These are phyloP conservation scores for Grallaria varia DNA, from an alignment of 2,113 vertebrate genomes.

Conservation along the genomic window DNA sequence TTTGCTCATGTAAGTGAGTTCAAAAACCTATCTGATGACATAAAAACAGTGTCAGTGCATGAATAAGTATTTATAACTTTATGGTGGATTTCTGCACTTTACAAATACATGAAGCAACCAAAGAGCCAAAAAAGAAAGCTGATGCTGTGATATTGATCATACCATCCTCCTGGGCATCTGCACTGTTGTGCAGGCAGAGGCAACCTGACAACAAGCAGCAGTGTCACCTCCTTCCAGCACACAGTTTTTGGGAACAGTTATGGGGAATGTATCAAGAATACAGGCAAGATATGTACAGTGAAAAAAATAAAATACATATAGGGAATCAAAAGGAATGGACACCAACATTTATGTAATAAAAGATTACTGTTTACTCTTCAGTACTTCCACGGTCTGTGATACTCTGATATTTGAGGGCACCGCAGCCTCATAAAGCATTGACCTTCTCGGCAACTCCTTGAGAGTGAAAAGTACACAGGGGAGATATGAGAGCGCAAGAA, in stretches of 20 bases:
- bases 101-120: not conserved
- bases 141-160: not conserved
- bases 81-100: not conserved
- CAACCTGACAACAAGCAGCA: not conserved
- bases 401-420: not conserved
- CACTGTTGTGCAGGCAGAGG: not conserved
- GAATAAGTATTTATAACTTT: not conserved
- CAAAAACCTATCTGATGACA: not conserved
- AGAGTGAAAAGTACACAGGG: not conserved
- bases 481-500: not conserved
- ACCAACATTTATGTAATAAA: not conserved
- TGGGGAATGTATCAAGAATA: not conserved
- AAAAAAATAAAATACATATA: not conserved
- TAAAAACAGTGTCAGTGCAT: not conserved
- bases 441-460: not conserved
- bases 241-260: not conserved
- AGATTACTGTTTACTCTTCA: rapidly evolving
- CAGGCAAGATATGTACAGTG: not conserved
- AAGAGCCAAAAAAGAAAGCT: not conserved
- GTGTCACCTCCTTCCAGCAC: not conserved
- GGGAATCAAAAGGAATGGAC: not conserved
- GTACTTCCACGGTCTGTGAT: not conserved
- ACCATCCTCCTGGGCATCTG: rapidly evolving
- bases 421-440: not conserved
- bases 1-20: not conserved